A percentile compares a stretch with the other conserved stretches of the same genome.
Conservation (phyloP, 1,140 invertebrate genomes). For the Hydropsyche tenuis region DNA sequence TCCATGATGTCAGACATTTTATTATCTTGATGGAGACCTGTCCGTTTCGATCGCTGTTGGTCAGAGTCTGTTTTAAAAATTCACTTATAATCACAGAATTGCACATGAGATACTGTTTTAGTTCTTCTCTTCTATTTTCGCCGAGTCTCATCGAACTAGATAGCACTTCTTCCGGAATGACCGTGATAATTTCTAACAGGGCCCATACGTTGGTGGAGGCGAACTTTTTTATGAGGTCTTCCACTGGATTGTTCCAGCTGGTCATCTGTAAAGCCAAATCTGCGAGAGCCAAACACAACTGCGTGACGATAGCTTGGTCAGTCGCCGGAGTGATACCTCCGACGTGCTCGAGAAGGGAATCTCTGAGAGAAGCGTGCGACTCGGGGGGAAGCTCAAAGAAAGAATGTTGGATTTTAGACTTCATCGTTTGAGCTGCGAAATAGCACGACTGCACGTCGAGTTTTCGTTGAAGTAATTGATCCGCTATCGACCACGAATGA, state of each 20-base stretch:
- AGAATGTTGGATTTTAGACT: conserved; percentile 91
- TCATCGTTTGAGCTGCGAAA: conserved; percentile 97
- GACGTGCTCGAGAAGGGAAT: conserved; percentile 92
- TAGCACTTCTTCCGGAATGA: conserved; percentile 95
- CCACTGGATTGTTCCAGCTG: conserved; percentile 87
- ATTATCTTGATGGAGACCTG: conserved; percentile 68
- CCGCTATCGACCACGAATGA: conserved; percentile 93
- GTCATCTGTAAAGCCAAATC: conserved; percentile 95
- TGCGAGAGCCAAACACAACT: conserved; percentile 90
- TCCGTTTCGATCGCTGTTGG: conserved; percentile 62
- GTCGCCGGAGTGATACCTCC: conserved; percentile 83
- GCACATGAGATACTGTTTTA: conserved; percentile 77
- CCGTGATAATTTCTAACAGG: conserved; percentile 89
- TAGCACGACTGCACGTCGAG: conserved; percentile 90
- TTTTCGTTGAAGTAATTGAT: conserved; percentile 89
- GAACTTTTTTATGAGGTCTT: conserved; percentile 81
- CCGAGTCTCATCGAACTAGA: conserved; percentile 84
- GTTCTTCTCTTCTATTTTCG: conserved; percentile 85
- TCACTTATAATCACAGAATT: conserved; percentile 73
- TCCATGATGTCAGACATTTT: conserved; percentile 82
- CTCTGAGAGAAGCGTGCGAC: conserved; percentile 83
- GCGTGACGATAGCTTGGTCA: conserved; percentile 85
- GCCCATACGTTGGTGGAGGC: conserved; percentile 74
- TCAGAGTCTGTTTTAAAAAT: conserved; percentile 78
- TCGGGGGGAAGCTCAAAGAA: conserved; percentile 92